Percentiles rank a stretch among this genome's conserved stretches.
Evolutionary conservation across 2,113 vertebrate genomes (phyloP).

Genomic region (Semicossyphus pulcher): DNA sequence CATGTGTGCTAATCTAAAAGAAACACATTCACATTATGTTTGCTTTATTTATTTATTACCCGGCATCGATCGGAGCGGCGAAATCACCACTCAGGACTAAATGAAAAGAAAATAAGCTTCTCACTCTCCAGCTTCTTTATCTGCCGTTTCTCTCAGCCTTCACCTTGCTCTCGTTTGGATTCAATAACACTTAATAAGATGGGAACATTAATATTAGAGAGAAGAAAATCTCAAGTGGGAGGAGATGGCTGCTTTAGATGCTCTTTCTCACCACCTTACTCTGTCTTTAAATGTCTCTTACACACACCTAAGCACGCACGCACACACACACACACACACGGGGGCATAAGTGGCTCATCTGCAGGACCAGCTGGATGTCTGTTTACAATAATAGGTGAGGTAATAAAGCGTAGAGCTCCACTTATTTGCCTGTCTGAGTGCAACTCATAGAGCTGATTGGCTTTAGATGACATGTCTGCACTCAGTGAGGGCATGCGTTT

Average conservation of each 20-base stretch:
- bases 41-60: constrained; percentile 69
- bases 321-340: constrained; percentile 2
- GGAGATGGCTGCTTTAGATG: constrained; percentile 23
- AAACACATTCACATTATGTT: constrained; percentile 66
- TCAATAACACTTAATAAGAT: constrained; percentile 57
- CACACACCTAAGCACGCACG: not conserved
- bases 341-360: constrained; percentile 37
- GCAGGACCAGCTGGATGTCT: constrained; percentile 48
- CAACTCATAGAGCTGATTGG: constrained; percentile 53
- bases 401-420: constrained; percentile 40
- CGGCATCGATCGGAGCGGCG: constrained; percentile 53
- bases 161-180: constrained; percentile 45
- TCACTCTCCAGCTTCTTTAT: constrained; percentile 58
- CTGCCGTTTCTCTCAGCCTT: constrained; percentile 24
- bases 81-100: constrained; percentile 63
- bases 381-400: constrained; percentile 44
- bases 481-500: constrained; percentile 41
- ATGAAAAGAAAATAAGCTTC: constrained; percentile 71
- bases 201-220: constrained; percentile 56
- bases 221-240: constrained; percentile 24
- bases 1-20: constrained; percentile 70
- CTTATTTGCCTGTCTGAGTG: constrained; percentile 48
- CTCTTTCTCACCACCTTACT: not conserved
- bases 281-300: not conserved
- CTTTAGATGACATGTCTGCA: constrained; percentile 42